phyloP scores from a whole-genome alignment of 2,888 invertebrate species.

The Mythimna ferrago region DNA sequence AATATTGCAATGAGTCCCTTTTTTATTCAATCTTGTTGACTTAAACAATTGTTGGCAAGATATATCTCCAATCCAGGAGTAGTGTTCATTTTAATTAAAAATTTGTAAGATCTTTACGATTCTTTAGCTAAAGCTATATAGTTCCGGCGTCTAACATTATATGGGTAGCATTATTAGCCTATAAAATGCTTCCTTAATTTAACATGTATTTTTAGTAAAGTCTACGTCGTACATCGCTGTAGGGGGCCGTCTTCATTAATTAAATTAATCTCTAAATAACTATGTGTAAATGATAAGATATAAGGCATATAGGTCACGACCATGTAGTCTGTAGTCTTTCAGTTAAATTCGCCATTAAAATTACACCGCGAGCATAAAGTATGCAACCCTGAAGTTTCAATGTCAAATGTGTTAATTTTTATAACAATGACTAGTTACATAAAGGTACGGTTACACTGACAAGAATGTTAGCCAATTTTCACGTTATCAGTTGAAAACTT shows the following conservation, averaged over 20 bases:
- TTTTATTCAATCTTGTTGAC: not conserved
- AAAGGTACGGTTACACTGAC: conserved; percentile 30
- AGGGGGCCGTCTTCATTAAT: conserved; percentile 30
- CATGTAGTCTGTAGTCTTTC: conserved; percentile 9
- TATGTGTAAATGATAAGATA: conserved; percentile 7
- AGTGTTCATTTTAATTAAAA: not conserved
- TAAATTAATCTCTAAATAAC: conserved; percentile 20
- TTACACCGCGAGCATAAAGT: conserved; percentile 20
- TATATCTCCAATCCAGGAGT: not conserved
- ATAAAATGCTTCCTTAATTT: conserved; percentile 19
- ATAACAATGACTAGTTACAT: conserved; percentile 37
- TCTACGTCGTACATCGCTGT: conserved; percentile 6
- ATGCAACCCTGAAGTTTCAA: conserved; percentile 49
- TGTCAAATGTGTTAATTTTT: conserved; percentile 54
- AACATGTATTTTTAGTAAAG: conserved; percentile 25
- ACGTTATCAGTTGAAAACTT: not conserved
- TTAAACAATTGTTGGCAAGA: not conserved
- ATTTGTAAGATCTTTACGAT: conserved; percentile 7
- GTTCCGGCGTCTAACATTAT: conserved; percentile 9
- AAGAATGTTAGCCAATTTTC: not conserved
- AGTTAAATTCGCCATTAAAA: conserved; percentile 15
- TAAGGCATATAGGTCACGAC: conserved; percentile 24
- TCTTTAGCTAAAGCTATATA: not conserved
- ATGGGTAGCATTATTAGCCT: conserved; percentile 26
- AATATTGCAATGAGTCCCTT: no score